These are phyloP conservation scores for Acanthaster planci DNA, from an alignment of 35 echinoderm and acorn worm species.

Conservation along the genomic window DNA sequence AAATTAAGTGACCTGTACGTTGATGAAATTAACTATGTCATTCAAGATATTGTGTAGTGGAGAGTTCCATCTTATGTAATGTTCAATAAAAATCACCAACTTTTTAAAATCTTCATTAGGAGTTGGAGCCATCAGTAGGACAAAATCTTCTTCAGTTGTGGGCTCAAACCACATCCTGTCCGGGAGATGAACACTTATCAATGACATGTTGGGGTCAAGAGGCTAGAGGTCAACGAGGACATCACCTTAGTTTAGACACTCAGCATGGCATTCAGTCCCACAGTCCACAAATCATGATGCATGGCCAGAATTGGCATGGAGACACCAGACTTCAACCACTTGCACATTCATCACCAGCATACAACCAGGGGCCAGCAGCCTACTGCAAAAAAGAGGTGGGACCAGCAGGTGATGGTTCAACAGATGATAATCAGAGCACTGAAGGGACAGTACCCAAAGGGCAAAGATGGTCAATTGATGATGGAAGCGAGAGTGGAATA, in stretches of 20 bases:
- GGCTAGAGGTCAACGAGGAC: background rate
- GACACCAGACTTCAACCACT: conserved; percentile 43
- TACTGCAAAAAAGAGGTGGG: background rate
- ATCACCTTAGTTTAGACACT: conserved; percentile 12
- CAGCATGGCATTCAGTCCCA: conserved; percentile 27
- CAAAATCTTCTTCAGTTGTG: conserved; percentile 38
- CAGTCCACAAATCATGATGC: conserved; percentile 6
- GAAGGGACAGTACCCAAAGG: background rate
- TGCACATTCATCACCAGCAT: conserved; percentile 74
- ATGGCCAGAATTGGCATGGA: conserved; percentile 30
- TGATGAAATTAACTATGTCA: no score
- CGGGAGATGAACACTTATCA: background rate
- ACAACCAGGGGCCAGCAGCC: conserved; percentile 51
- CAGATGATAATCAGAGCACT: background rate
- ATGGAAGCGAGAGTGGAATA: background rate
- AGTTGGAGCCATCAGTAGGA: conserved; percentile 55
- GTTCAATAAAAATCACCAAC: background rate
- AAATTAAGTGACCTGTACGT: no score
- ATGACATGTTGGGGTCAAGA: background rate
- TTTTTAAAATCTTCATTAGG: conserved; percentile 27
- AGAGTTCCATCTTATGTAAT: no score
- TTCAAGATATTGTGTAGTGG: no score
- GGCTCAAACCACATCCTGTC: conserved; percentile 7
- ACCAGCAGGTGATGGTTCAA: background rate
- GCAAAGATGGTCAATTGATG: background rate